Evolutionary conservation across 1,140 invertebrate species (phyloP), one percentile per base, ranked within the genome.

Genomic region (Streblospio benedicti): DNA sequence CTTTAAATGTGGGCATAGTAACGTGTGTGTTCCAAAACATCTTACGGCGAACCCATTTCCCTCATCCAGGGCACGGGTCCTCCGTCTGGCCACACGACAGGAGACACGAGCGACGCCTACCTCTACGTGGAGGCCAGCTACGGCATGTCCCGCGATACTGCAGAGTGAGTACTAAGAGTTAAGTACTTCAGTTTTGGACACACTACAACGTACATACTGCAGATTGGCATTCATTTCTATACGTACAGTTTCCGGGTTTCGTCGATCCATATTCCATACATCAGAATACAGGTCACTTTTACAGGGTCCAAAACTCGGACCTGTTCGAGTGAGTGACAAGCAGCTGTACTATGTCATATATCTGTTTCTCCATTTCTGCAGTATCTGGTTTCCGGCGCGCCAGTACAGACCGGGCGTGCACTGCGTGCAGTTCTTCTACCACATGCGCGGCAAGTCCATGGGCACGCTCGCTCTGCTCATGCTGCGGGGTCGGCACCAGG

Each of bases 371-470:
- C 9, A 12, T 20, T 12, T 49, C 20, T 49, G 6, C 23, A 49
- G 54, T 20, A 38, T 57, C 16, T 57, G 38, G 38, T 45, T 57
- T 20, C 55, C 55, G 16, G 23, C 23, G 12, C n/a, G 16, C 2
- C n/a, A 44, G 16, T 57, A 44, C 41, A 5, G 27, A 9, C 27
- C 33, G 12, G 55, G 55, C 30, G 41, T 41, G 16, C 32, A 57
- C 30, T 57, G 55, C 47, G 27, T 57, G 25, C 55, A 57, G 55
- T 57, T 57, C n/a, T 44, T 28, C 28, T 57, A 57, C 43, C 27
- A 45, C 28, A 57, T 57, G 56, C n/a, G 27, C 2, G 56, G 38
- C 23, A 1, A 30, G 25, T 23, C 18, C n/a, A 57, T 57, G 56
- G 56, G 56, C 6, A 41, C 27, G 9, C 53, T 32, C 14, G 45